Base-by-base conservation (phyloP, 2,113 vertebrate genomes). In the Solenodon paradoxus region DNA sequence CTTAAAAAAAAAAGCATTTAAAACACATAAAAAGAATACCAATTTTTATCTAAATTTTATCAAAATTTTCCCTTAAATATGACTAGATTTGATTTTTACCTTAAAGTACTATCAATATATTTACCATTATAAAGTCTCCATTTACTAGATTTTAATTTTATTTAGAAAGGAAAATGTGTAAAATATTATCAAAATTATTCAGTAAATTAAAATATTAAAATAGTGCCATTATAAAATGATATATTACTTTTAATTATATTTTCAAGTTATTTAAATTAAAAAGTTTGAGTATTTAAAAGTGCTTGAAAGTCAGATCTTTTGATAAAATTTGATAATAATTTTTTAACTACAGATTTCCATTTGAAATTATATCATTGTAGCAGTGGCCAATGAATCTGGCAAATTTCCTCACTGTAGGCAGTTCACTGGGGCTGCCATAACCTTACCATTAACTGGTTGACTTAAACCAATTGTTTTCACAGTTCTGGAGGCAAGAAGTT, bases 101-200 rank as follows among this genome's bases (percentile, higher is more conserved):
- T 57, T 75, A 47, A 57, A 77, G 22, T 64, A 59, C 55, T 84
- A n/a, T 66, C n/a, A 64, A 13, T 47, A 17, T 77, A 20, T 63
- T 80, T 85, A 71, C 24, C 57, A 79, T 74, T 78, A 88, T 66
- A 78, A 86, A 81, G 26, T 92, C 89, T 8, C 64, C 45, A 12
- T 94, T 86, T 69, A 45, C 30, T 78, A 64, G n/a, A 75, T 81
- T 90, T 96, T 94, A 47, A 92, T 90, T 80, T 95, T 47, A 92
- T 22, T 94, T 80, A 63, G n/a, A 89, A 92, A 87, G 10, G 19
- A 86, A 88, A 93, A 69, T 49, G 15, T 68, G 30, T 49, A 79
- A 91, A 90, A 87, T n/a, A n/a, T 66, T 35, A 66, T 4, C 61
- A 32, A 63, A 32, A 10, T 30, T 30, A 77, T 80, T 96, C 61